phyloP scores from a whole-genome alignment of 2,888 invertebrate genomes.

The Drosophila setosimentum region DNA sequence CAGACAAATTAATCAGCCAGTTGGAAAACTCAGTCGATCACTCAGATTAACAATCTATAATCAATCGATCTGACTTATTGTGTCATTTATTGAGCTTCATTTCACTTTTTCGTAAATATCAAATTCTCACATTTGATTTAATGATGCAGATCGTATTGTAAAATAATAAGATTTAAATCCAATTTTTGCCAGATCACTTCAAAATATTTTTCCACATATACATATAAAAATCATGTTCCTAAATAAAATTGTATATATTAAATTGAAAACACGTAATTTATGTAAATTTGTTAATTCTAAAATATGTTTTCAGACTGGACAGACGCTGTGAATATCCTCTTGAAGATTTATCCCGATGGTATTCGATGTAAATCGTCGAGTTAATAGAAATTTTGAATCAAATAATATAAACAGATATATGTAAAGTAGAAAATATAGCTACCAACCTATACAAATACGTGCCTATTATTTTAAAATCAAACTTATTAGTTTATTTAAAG shows the following conservation, averaged over 20 bases:
- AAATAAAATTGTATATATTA: too few relatives aligned
- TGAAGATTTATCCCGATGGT: background rate
- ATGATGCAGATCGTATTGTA: too few relatives aligned
- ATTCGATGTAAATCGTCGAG: background rate
- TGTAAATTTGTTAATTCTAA: background rate
- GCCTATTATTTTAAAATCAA: background rate
- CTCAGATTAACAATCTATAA: background rate
- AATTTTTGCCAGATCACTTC: too few relatives aligned
- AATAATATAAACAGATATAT: background rate
- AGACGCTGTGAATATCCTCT: background rate
- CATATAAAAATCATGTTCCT: too few relatives aligned
- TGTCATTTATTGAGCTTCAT: too few relatives aligned
- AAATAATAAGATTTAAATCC: too few relatives aligned
- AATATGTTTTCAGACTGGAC: background rate
- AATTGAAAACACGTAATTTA: background rate
- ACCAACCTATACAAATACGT: background rate
- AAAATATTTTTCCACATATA: too few relatives aligned
- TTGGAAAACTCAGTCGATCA: background rate
- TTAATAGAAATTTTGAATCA: too few relatives aligned
- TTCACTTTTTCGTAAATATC: background rate
- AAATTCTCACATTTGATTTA: too few relatives aligned
- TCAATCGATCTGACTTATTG: background rate
- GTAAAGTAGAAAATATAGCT: background rate
- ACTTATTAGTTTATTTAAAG: background rate
- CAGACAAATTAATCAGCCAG: conserved; percentile 17